These are phyloP conservation scores for Naso thynnoides DNA, from an alignment of 2,797 vertebrate species.

Conservation along the genomic window DNA sequence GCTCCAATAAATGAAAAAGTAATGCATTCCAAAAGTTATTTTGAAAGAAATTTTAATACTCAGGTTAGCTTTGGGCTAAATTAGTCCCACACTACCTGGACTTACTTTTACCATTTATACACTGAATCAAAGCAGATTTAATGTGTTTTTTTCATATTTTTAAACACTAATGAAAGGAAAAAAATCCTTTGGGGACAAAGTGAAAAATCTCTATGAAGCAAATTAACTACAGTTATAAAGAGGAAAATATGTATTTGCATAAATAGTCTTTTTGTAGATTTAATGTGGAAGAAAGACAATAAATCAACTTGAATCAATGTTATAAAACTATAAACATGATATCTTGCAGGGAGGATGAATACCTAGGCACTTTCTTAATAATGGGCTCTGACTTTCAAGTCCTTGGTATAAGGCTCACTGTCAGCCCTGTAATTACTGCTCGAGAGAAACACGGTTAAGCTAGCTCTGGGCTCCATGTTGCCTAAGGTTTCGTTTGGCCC, in stretches of 20 bases:
- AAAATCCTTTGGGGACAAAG: background rate
- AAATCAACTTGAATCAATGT: background rate
- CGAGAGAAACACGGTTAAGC: conserved; percentile 11
- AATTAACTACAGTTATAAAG: background rate
- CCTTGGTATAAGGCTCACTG: conserved; percentile 1
- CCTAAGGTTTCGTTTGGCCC: conserved; percentile 1
- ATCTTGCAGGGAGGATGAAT: background rate
- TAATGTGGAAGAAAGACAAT: background rate
- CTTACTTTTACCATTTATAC: background rate
- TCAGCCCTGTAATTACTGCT: background rate
- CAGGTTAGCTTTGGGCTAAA: background rate
- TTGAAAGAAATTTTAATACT: background rate
- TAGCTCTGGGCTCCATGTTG: conserved; percentile 14
- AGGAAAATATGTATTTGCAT: background rate
- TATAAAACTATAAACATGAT: conserved; percentile 16
- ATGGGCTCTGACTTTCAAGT: background rate
- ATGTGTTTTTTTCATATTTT: background rate
- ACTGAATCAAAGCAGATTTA: background rate
- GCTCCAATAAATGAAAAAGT: background rate
- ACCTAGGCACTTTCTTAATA: background rate
- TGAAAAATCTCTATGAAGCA: background rate
- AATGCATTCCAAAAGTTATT: background rate
- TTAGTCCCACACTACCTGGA: background rate
- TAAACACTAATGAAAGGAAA: background rate
- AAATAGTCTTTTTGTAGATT: background rate